Evolutionary conservation across 2,113 vertebrate species (phyloP).

Genomic region (Puntigrus tetrazona): DNA sequence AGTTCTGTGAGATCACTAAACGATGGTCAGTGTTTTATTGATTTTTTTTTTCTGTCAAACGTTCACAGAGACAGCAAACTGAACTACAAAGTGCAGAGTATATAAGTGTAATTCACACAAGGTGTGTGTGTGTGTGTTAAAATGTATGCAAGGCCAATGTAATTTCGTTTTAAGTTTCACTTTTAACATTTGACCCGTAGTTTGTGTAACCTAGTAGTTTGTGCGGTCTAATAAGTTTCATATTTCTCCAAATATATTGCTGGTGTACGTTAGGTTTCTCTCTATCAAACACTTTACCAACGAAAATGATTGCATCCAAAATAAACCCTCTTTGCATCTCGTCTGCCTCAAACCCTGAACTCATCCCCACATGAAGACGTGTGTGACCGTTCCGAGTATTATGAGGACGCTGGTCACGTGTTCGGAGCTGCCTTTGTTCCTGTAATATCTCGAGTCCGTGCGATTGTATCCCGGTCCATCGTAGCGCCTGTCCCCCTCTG

Average conservation of each 20-base stretch:
- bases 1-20: not conserved
- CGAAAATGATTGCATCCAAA: not conserved
- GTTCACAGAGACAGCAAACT: no score
- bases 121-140: no score
- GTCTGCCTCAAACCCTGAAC: not conserved
- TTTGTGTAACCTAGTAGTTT: no score
- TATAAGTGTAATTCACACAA: no score
- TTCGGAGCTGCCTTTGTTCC: slow-evolving; percentile 60
- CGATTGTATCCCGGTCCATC: slow-evolving; percentile 61
- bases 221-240: not conserved
- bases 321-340: not conserved
- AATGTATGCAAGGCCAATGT: no score
- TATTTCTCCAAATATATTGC: not conserved
- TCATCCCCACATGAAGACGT: slow-evolving; percentile 68
- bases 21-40: no score
- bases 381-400: slow-evolving; percentile 63
- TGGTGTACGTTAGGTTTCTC: not conserved
- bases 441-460: slow-evolving; percentile 63
- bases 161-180: not conserved
- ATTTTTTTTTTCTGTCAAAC: no score
- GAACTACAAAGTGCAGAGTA: no score
- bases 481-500: slow-evolving; percentile 37
- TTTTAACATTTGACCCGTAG: not conserved
- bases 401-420: slow-evolving; percentile 66
- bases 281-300: not conserved